Percentiles rank a stretch among this genome's conserved stretches.
Conservation (phyloP, 2,888 invertebrate genomes). For the Trachelus troglodyta region DNA sequence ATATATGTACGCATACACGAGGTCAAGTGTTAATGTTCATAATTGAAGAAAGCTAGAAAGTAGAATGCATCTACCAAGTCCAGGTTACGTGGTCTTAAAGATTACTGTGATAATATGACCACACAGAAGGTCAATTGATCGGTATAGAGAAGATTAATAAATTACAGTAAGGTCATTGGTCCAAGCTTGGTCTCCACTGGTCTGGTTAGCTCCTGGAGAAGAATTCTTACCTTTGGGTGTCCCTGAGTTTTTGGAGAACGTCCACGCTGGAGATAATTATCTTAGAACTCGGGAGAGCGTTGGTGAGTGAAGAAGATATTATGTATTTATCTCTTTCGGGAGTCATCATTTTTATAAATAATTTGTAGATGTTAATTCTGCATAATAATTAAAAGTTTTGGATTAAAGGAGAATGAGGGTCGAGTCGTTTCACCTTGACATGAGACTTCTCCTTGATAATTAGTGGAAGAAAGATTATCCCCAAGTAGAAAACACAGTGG, state of each 20-base stretch:
- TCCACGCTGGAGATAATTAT: conserved; percentile 57
- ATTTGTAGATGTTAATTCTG: neutral
- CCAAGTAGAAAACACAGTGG: neutral
- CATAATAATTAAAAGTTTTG: neutral
- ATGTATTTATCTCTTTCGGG: neutral
- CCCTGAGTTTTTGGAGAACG: conserved; percentile 72
- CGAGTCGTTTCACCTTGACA: neutral
- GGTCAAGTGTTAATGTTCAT: conserved; percentile 21
- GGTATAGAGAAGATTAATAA: conserved; percentile 15
- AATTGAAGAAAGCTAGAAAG: conserved; percentile 37
- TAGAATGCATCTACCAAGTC: conserved; percentile 4
- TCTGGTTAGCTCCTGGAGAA: conserved; percentile 76
- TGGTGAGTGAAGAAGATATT: conserved; percentile 40
- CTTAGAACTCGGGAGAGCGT: conserved; percentile 51
- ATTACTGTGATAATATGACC: neutral
- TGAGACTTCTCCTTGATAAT: neutral
- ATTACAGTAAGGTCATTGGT: conserved; percentile 64
- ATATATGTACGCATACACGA: neutral
- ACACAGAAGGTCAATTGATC: neutral
- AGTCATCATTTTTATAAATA: neutral
- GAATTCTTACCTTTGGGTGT: conserved; percentile 74
- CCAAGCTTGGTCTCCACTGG: conserved; percentile 74
- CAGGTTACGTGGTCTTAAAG: neutral
- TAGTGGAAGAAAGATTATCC: neutral
- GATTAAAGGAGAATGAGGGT: neutral